Conservation (phyloP, 2,888 invertebrate genomes). For the Andrena marginata region DNA sequence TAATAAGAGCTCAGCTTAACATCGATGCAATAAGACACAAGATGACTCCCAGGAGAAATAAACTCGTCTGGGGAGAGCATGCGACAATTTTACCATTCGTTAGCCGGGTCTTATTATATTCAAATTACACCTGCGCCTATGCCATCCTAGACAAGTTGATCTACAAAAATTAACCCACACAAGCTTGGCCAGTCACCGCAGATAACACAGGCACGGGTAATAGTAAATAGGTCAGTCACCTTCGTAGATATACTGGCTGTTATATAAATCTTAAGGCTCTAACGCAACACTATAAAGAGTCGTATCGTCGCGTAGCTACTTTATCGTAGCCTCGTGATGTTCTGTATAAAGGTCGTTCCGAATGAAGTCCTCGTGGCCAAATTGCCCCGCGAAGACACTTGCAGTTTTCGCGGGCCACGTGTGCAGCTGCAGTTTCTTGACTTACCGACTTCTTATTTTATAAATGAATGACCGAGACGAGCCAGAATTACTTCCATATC, state of each 20-base stretch:
- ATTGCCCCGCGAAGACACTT: neutral
- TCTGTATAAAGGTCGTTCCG: neutral
- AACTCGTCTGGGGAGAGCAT: conserved; percentile 8
- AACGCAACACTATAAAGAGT: conserved; percentile 60
- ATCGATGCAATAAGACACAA: neutral
- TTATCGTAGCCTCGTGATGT: conserved; percentile 54
- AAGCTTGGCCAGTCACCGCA: conserved; percentile 46
- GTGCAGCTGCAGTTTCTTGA: neutral
- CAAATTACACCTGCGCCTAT: conserved; percentile 49
- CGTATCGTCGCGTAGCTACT: conserved; percentile 39
- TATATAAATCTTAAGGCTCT: conserved; percentile 67
- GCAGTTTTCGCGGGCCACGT: neutral
- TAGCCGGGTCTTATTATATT: conserved; percentile 18
- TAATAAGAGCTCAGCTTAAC: neutral
- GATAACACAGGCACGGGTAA: conserved; percentile 65
- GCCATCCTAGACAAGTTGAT: conserved; percentile 47
- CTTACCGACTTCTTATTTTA: neutral
- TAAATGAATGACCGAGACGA: neutral
- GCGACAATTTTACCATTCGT: conserved; percentile 5
- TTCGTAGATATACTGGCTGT: conserved; percentile 67
- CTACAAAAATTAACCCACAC: conserved; percentile 42
- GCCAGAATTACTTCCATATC: neutral
- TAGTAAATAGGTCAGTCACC: conserved; percentile 74
- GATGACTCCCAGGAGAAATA: neutral
- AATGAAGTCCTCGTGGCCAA: neutral